A percentile compares a stretch with the other conserved stretches of the same genome.
Conservation (phyloP, 2,113 vertebrate species). For the Noctilio leporinus region DNA sequence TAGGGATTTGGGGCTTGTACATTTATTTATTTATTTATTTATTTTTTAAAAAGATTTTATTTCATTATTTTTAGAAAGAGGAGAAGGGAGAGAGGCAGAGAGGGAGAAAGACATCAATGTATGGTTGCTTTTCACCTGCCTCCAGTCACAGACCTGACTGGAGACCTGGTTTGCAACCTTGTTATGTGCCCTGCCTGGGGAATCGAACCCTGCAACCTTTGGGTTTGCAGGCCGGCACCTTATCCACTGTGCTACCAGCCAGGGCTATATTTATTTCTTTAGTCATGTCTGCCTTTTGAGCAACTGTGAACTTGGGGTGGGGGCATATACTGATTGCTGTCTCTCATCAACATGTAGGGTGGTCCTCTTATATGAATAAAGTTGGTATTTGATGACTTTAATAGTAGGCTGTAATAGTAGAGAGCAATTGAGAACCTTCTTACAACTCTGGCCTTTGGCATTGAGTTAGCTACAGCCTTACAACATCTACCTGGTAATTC, state of each 20-base stretch:
- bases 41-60: too few relatives aligned
- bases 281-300: not conserved
- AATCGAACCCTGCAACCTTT: too few relatives aligned
- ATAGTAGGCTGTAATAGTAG: not conserved
- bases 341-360: not conserved
- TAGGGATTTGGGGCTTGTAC: not conserved
- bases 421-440: not conserved
- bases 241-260: too few relatives aligned
- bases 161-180: too few relatives aligned
- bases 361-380: not conserved
- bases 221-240: too few relatives aligned
- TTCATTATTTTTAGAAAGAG: too few relatives aligned
- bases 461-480: not conserved
- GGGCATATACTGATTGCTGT: not conserved
- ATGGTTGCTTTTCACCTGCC: too few relatives aligned
- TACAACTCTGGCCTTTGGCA: not conserved
- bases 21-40: not conserved
- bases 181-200: too few relatives aligned
- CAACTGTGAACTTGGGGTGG: not conserved
- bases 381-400: not conserved
- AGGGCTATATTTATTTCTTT: constrained; percentile 7
- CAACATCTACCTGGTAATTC: not conserved
- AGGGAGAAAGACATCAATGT: too few relatives aligned
- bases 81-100: too few relatives aligned
- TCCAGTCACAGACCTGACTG: too few relatives aligned